Base-by-base conservation (phyloP, 2,797 vertebrate genomes). In the Melanotaenia nigrans region DNA sequence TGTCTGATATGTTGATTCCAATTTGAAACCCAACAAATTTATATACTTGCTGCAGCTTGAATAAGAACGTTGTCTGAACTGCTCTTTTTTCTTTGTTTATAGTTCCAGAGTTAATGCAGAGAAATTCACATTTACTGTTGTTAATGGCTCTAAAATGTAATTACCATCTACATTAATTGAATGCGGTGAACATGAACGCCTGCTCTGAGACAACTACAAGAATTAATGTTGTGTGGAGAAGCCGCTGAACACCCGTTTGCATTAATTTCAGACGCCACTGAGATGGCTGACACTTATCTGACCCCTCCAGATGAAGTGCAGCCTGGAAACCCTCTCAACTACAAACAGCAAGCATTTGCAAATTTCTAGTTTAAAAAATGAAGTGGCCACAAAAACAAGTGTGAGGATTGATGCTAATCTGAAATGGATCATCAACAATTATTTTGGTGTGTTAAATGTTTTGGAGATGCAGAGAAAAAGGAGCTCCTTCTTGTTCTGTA, bases 191-290 rank as follows among this genome's bases (percentile, higher is more conserved):
- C 83, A 40, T 47, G 78, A 83, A 82, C 33, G 76, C 75, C 64
- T 60, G 83, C 79, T 82, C 80, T 18, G 78, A 86, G 79, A 91
- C 83, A 75, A 81, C 85, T 68, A 70, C 83, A 76, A 65, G 83
- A 86, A 85, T 89, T 87, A 90, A 91, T 88, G 86, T 84, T 81
- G 90, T 79, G 83, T 75, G 80, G 81, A 89, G 87, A 83, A 81
- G 85, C 84, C 11, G 61, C 78, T 38, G 81, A 90, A 87, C 85
- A 73, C 68, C 82, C 76, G 87, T 89, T 86, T 80, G 73, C 83
- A 87, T 90, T 89, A 66, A 90, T 89, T 88, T 84, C 81, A 89
- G 84, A 88, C 64, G 53, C 72, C 12, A 73, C 84, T 63, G 86
- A 82, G 82, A 84, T 88, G 79, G 7, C 75, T 82, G 85, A 90